Evolutionary conservation across 2,113 vertebrate species (phyloP).

Genomic region (Lamprotornis superbus): DNA sequence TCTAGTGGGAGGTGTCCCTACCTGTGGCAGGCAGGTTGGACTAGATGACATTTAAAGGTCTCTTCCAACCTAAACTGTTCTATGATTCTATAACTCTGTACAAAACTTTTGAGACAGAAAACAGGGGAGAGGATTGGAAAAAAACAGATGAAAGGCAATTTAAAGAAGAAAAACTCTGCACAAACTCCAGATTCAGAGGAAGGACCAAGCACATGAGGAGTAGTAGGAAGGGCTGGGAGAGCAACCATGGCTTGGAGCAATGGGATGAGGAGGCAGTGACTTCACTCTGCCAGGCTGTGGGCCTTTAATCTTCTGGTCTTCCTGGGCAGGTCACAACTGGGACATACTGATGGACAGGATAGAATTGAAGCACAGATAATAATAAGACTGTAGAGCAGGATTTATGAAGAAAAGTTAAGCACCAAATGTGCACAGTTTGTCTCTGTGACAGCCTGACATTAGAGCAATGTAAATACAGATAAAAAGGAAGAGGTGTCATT

Average conservation of each 20-base stretch:
- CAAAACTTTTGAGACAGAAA: not conserved
- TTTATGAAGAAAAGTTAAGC: conserved; percentile 52
- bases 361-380: not conserved
- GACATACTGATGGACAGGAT: not conserved
- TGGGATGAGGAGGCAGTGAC: not conserved
- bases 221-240: not conserved
- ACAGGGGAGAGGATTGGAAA: not conserved
- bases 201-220: accelerated
- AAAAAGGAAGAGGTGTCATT: conserved; percentile 25
- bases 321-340: not conserved
- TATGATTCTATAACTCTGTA: not conserved
- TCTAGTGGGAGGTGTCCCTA: not conserved
- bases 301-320: not conserved
- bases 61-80: not conserved
- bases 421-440: conserved; percentile 34
- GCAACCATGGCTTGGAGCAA: not conserved
- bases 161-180: not conserved
- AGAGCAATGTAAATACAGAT: conserved; percentile 43
- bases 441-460: conserved; percentile 24
- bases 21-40: not conserved
- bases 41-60: not conserved
- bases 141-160: not conserved
- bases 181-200: not conserved
- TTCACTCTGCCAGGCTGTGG: not conserved
- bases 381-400: conserved; percentile 8